These are phyloP conservation scores for Heterotilapia buettikoferi DNA, from an alignment of 2,113 vertebrate species.

Conservation along the genomic window DNA sequence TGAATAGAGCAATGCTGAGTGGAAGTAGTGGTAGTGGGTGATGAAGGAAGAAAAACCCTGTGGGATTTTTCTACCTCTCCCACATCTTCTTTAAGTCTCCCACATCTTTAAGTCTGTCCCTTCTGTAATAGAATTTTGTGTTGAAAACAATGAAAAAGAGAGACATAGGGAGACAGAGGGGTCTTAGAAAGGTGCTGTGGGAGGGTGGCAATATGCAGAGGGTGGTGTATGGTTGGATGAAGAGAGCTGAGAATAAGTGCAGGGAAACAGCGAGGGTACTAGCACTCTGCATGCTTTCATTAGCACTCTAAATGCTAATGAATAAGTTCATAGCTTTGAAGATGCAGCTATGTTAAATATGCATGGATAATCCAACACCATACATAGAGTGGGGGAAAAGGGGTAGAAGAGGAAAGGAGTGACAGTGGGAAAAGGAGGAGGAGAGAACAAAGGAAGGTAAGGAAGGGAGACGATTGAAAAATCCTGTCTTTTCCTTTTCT, in stretches of 20 bases:
- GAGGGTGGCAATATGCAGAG: not conserved
- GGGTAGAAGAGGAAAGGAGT: not conserved
- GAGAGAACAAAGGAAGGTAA: not conserved
- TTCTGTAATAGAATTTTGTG: slow-evolving; percentile 23
- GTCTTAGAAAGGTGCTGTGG: not conserved
- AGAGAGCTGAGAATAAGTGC: slow-evolving; percentile 20
- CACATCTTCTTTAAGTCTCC: not conserved
- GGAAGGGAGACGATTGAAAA: not conserved
- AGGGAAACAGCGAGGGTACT: slow-evolving; percentile 44
- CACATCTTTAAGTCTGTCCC: not conserved
- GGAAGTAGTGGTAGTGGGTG: not conserved
- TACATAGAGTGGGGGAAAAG: not conserved
- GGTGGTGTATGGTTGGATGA: not conserved
- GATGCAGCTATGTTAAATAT: slow-evolving; percentile 69
- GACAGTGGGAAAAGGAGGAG: not conserved
- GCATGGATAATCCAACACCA: slow-evolving; percentile 47
- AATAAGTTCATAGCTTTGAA: slow-evolving; percentile 70
- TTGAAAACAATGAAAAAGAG: slow-evolving; percentile 5
- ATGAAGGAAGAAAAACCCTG: slow-evolving; percentile 12
- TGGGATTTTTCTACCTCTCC: slow-evolving; percentile 10
- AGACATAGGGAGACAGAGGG: not conserved
- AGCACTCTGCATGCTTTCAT: slow-evolving; percentile 63
- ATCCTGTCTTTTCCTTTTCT: not conserved
- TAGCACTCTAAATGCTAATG: slow-evolving; percentile 75
- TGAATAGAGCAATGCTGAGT: slow-evolving; percentile 15